These are phyloP conservation scores for Criorhina ranunculi DNA, from an alignment of 2,888 invertebrate species.

Conservation along the genomic window DNA sequence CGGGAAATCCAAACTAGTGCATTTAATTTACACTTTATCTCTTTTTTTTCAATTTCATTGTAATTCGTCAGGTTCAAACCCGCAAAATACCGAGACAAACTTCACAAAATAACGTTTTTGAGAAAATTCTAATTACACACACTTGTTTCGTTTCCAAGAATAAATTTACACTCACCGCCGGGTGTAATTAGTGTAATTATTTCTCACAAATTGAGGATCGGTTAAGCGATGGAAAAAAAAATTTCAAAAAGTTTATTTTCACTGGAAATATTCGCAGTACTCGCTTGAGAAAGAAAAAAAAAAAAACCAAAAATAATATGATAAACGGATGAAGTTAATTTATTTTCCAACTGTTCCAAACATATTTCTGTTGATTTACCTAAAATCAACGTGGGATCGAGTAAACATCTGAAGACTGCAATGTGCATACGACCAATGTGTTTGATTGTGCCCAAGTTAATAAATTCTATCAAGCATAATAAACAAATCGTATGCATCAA, in stretches of 20 bases:
- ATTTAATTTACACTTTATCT: too few relatives aligned
- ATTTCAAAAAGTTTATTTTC: constrained; percentile 50
- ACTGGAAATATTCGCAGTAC: constrained; percentile 27
- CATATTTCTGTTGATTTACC: constrained; percentile 57
- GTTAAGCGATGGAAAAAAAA: constrained; percentile 3
- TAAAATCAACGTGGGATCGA: constrained; percentile 26
- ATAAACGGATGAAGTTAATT: constrained; percentile 39
- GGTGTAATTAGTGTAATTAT: constrained; percentile 48
- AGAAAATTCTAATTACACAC: constrained; percentile 31
- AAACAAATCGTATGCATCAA: constrained; percentile 28
- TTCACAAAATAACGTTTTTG: neutral
- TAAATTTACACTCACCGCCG: constrained; percentile 39
- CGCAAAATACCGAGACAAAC: too few relatives aligned
- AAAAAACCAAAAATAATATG: constrained; percentile 24
- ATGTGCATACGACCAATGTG: constrained; percentile 9
- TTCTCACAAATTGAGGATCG: constrained; percentile 24
- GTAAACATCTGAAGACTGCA: constrained; percentile 36
- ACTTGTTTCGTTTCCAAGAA: constrained; percentile 46
- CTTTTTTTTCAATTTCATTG: too few relatives aligned
- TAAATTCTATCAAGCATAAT: constrained; percentile 39
- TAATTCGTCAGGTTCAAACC: too few relatives aligned
- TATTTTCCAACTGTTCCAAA: constrained; percentile 54
- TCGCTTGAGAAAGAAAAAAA: too few relatives aligned
- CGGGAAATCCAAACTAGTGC: too few relatives aligned
- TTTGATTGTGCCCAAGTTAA: constrained; percentile 46